A percentile compares a stretch with the other conserved stretches of the same genome.
These are phyloP conservation scores for Promerops cafer DNA, from an alignment of 2,113 vertebrate genomes.

Conservation along the genomic window DNA sequence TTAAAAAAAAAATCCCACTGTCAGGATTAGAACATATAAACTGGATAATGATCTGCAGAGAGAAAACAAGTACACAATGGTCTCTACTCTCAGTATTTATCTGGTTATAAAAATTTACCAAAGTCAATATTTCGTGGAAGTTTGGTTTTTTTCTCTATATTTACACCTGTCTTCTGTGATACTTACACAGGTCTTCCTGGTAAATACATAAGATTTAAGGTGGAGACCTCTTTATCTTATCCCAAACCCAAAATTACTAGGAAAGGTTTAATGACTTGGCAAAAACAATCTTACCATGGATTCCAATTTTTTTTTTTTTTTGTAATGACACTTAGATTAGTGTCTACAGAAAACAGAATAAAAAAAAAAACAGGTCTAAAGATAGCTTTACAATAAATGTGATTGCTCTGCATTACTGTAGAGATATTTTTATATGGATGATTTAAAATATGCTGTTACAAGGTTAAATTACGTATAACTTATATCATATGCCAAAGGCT, in stretches of 20 bases:
- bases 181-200: background rate
- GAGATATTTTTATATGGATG: background rate
- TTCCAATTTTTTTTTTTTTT: background rate
- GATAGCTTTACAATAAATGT: background rate
- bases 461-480: conserved; percentile 15
- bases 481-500: background rate
- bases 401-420: background rate
- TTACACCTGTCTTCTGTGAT: background rate
- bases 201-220: background rate
- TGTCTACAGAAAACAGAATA: background rate
- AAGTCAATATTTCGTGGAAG: background rate
- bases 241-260: background rate
- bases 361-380: background rate
- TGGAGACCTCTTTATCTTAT: background rate
- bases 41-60: background rate
- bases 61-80: background rate
- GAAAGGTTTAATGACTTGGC: background rate
- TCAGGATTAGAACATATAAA: background rate
- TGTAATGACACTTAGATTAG: background rate
- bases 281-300: background rate
- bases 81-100: background rate
- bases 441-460: background rate
- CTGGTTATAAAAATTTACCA: background rate
- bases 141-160: background rate
- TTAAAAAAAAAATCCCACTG: background rate